A percentile compares a stretch with the other conserved stretches of the same genome.
Evolutionary conservation across 2,888 invertebrate genomes (phyloP).

Genomic region (Drosophila emarginata): DNA sequence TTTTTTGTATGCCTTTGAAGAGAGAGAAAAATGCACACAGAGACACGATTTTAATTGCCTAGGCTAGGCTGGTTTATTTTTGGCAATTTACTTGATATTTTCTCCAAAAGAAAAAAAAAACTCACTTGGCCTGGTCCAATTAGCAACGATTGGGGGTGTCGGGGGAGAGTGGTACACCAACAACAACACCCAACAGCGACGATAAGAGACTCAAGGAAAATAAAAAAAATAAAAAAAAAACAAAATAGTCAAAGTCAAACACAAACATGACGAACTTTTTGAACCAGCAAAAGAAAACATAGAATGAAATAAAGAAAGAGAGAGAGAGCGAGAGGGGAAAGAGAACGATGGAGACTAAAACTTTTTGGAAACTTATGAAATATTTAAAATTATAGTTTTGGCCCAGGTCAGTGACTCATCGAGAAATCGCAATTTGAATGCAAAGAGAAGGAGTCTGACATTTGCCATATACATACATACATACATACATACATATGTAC

Average conservation of each 20-base stretch:
- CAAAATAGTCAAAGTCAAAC: slow-evolving; percentile 31
- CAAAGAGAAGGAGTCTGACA: slow-evolving; percentile 45
- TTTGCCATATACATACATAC: slow-evolving; percentile 47
- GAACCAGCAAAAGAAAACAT: slow-evolving; percentile 2
- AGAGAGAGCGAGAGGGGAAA: not conserved
- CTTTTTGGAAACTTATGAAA: slow-evolving; percentile 55
- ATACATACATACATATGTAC: no score
- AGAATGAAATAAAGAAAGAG: slow-evolving; percentile 10
- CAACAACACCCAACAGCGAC: not conserved
- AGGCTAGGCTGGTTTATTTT: not conserved
- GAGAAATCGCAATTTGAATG: slow-evolving; percentile 20
- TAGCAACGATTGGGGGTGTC: slow-evolving; percentile 47
- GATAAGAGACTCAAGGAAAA: slow-evolving; percentile 1
- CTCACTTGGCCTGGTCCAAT: slow-evolving; percentile 41
- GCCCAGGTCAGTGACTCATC: slow-evolving; percentile 17
- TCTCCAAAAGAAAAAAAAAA: not conserved
- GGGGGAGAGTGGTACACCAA: slow-evolving; percentile 15
- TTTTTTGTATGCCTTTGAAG: not conserved
- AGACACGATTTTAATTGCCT: slow-evolving; percentile 12
- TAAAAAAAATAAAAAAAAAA: slow-evolving; percentile 6
- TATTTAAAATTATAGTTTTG: slow-evolving; percentile 58
- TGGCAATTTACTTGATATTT: slow-evolving; percentile 19
- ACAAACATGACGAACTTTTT: slow-evolving; percentile 14
- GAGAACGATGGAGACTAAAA: slow-evolving; percentile 7
- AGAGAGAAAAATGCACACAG: slow-evolving; percentile 11